phyloP scores from a whole-genome alignment of 1,140 invertebrate genomes.

The Dreissena polymorpha region DNA sequence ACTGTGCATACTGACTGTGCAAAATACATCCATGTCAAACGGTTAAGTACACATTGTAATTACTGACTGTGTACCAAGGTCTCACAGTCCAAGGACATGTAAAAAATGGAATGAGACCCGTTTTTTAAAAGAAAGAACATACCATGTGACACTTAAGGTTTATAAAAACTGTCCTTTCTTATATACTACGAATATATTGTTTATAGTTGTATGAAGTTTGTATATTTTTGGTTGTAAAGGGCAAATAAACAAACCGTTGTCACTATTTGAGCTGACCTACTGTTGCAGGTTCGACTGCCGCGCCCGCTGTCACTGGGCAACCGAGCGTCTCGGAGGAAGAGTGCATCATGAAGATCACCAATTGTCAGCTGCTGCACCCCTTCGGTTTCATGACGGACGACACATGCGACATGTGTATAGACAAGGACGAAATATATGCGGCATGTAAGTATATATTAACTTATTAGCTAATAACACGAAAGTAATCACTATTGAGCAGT shows the following conservation, averaged over 20 bases:
- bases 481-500: background rate
- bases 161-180: background rate
- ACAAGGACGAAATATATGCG: constrained; percentile 44
- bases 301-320: background rate
- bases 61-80: background rate
- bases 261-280: background rate
- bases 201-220: background rate
- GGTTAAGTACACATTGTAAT: constrained; percentile 20
- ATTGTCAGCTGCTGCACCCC: constrained; percentile 35
- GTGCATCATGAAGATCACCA: constrained; percentile 22
- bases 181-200: background rate
- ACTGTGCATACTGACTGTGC: constrained; percentile 18
- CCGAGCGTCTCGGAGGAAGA: constrained; percentile 5
- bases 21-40: background rate
- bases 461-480: background rate
- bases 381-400: constrained; percentile 51
- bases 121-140: no score
- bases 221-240: background rate
- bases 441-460: constrained; percentile 15
- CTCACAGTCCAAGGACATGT: background rate
- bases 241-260: background rate
- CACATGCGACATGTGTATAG: constrained; percentile 33
- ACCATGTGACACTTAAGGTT: background rate
- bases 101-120: background rate
- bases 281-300: background rate